Evolutionary conservation across 2,888 invertebrate species (phyloP), one percentile per base, ranked within the genome.

Genomic region (Pristionchus entomophagus): DNA sequence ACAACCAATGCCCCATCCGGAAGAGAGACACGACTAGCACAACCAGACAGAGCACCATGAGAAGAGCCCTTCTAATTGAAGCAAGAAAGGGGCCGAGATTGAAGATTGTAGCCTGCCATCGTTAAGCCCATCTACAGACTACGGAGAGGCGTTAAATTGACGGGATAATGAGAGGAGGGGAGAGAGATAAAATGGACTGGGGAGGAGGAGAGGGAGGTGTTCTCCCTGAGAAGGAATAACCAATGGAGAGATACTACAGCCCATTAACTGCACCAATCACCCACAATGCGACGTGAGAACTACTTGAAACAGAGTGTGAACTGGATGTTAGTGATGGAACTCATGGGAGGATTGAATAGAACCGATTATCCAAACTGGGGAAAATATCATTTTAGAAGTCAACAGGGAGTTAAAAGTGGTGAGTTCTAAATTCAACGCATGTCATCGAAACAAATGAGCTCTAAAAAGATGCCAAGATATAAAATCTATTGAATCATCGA

Each of bases 71-170:
- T 62, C 62, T 62, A 69, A 38, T 69, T 69, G 69, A n/a, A 22
- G 5, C 38, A 69, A 69, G 38, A n/a, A 35, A 22, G 56, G 38
- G 4, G 41, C 3, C n/a, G 38, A 19, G 35, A n/a, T n/a, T 69
- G 69, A 69, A 69, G 69, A 17, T 12, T 69, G 69, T 69, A 69
- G 69, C 69, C 69, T 19, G 38, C 6, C 22, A 19, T 3, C 69
- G 22, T 22, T 22, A 38, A 69, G 38, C 19, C 4, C 32, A 19
- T 35, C 69, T 69, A 38, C 69, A 69, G 10, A 69, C 69, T 69
- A 38, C n/a, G 69, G 69, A 38, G 41, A 69, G 69, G 69, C 41
- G 69, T 69, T 38, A 69, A 69, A 69, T n/a, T 69, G 38, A 69
- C 1, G 41, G 69, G 38, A 14, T 69, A 69, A 69, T 69, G 56